phyloP scores from a whole-genome alignment of 2,113 vertebrate species.

The Gopherus evgoodei region DNA sequence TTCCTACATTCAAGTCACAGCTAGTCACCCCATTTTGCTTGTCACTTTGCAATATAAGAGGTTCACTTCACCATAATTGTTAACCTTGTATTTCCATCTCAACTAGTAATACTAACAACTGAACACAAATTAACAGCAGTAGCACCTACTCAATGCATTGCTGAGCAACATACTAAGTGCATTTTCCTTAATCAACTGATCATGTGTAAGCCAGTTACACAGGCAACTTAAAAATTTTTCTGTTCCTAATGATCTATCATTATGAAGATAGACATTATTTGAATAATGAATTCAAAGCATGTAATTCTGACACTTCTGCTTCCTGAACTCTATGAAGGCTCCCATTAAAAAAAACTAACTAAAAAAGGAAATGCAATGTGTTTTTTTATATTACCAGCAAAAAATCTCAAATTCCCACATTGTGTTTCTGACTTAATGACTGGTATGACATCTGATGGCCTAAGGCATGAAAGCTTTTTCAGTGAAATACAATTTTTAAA shows the following conservation, averaged over 20 bases:
- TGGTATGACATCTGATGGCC: slow-evolving; percentile 12
- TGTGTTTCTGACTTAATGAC: slow-evolving; percentile 33
- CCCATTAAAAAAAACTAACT: background rate
- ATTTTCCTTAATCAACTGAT: slow-evolving; percentile 49
- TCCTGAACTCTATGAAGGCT: background rate
- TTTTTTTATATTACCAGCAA: background rate
- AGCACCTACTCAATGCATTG: slow-evolving; percentile 69
- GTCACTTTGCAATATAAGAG: slow-evolving; percentile 37
- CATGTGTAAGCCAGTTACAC: slow-evolving; percentile 38
- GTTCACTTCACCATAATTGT: slow-evolving; percentile 23
- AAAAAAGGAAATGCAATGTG: background rate
- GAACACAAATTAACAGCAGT: slow-evolving; percentile 60
- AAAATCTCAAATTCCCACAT: background rate
- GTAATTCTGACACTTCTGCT: slow-evolving; percentile 11
- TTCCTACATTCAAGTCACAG: background rate
- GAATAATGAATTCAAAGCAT: background rate
- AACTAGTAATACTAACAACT: background rate
- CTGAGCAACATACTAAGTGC: slow-evolving; percentile 57
- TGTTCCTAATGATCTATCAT: background rate
- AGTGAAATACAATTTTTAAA: slow-evolving; percentile 34
- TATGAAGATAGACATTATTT: background rate
- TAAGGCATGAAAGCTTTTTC: slow-evolving; percentile 29
- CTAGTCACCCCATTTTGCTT: background rate
- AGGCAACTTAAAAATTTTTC: slow-evolving; percentile 13
- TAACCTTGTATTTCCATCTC: slow-evolving; percentile 15